Evolutionary conservation across 2,888 invertebrate genomes (phyloP), one percentile per base, ranked within the genome.

Genomic region (Melinopterus prodromus): DNA sequence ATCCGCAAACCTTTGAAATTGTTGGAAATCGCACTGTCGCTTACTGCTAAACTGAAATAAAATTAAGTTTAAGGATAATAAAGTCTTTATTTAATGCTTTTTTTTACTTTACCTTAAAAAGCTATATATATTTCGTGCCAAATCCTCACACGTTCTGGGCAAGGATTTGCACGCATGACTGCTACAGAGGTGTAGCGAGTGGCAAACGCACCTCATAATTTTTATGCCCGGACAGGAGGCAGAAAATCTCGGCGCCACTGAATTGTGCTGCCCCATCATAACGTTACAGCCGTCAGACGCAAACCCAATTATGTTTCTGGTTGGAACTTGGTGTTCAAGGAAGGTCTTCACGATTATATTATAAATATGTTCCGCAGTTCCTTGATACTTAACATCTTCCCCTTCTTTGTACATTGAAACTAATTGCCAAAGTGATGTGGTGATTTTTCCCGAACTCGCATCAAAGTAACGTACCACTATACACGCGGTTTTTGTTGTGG

Each of bases 221-320:
- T 84, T 80, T 72, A 88, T 86, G 26, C 86, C 83, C 7, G 87
- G 87, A 77, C 84, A 81, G 36, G 75, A 37, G 82, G 83, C 76
- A 82, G 83, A 84, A 26, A 88, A 83, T 75, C 84, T 83, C 16
- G 81, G 81, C 12, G 85, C 85, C 0, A 88, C 86, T 1, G 86
- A 87, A 77, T 87, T 85, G 16, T 85, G 79, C 78, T 81, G 37
- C 0, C 87, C 87, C 36, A 87, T 85, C 87, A 87, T 88, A 12
- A 83, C 83, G 78, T 87, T 87, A 16, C 86, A 87, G 0, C 87
- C 87, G 78, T 87, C 86, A 6, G 86, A 85, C 1, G 81, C 86
- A 83, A 88, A 88, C 6, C 87, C 87, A n/a, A 88, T 83, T 26
- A 88, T 82, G 71, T 88, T 87, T 79, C 83, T 76, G 70, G 84